Evolutionary conservation across 2,113 vertebrate species (phyloP), one percentile per base, ranked within the genome.

Genomic region (Cavia porcellus): DNA sequence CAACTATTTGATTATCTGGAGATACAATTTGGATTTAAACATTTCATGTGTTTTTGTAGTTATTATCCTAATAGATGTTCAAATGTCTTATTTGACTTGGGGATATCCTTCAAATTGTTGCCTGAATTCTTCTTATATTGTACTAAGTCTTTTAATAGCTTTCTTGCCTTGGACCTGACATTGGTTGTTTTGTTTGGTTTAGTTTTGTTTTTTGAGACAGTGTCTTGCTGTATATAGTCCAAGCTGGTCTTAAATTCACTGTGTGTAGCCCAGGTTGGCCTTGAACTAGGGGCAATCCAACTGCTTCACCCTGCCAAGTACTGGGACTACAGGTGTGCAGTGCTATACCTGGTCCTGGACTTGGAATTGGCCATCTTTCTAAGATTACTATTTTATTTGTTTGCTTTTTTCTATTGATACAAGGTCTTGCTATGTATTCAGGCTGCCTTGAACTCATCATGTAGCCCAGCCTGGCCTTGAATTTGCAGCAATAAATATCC

Each of bases 1-100:
- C 66, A 81, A 25, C 47, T 96, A 14, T 92, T 89, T 93, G 61
- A 61, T 93, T 95, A 74, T 20, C 22, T 42, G 35, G 30, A 42
- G 47, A 61, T 89, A 79, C 12, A 94, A 0, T 92, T 90, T 92
- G 38, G 45, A 83, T 94, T 89, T 92, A 89, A 97, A 55, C 24
- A 42, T 84, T 77, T 72, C 7, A 38, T 85, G 15, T 93, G 38
- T 92, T 95, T 90, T 25, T 82, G 30, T 94, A 42, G 14, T 96
- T 84, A n/a, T 66, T 93, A 75, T 87, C 68, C 3, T 72, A 91
- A 83, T 72, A 74, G 8, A 86, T 86, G 3, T 13, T 64, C n/a
- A 91, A 17, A 66, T 92, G 47, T 94, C 28, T 91, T 35, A 89
- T 86, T 94, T 89, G 22, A 68, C 24, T 92, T 84, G 62, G 38